These are phyloP conservation scores for Drosophila lutescens DNA, from an alignment of 2,888 invertebrate genomes.

Conservation along the genomic window DNA sequence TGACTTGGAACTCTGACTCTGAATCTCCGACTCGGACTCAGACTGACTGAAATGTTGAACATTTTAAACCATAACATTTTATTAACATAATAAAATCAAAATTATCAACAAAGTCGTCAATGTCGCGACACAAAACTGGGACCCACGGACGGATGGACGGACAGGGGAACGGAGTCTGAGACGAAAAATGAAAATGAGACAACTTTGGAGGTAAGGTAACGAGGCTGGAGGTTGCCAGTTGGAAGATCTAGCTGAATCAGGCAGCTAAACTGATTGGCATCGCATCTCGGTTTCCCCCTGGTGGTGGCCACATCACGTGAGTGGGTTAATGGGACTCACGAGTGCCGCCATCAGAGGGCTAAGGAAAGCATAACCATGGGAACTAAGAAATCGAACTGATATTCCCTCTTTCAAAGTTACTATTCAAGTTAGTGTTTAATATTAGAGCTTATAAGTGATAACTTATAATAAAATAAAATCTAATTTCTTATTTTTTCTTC, in stretches of 20 bases:
- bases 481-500: too few relatives aligned
- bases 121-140: conserved; percentile 64
- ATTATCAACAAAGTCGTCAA: conserved; percentile 82
- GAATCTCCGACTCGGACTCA: conserved; percentile 3
- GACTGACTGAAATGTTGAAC: conserved; percentile 68
- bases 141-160: conserved; percentile 42
- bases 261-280: conserved; percentile 71
- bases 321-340: background rate
- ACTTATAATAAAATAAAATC: too few relatives aligned
- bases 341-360: background rate
- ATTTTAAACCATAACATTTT: conserved; percentile 83
- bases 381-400: too few relatives aligned
- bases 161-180: conserved; percentile 8
- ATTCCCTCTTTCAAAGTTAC: too few relatives aligned
- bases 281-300: conserved; percentile 26
- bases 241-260: conserved; percentile 33
- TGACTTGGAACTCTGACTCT: background rate
- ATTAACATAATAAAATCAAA: conserved; percentile 83
- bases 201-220: conserved; percentile 77
- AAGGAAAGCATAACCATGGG: too few relatives aligned
- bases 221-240: conserved; percentile 49
- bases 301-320: conserved; percentile 41
- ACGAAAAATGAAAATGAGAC: conserved; percentile 65
- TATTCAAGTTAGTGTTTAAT: too few relatives aligned
- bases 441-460: too few relatives aligned